phyloP scores from a whole-genome alignment of 2,797 vertebrate genomes.

The Nyctalus aviator region DNA sequence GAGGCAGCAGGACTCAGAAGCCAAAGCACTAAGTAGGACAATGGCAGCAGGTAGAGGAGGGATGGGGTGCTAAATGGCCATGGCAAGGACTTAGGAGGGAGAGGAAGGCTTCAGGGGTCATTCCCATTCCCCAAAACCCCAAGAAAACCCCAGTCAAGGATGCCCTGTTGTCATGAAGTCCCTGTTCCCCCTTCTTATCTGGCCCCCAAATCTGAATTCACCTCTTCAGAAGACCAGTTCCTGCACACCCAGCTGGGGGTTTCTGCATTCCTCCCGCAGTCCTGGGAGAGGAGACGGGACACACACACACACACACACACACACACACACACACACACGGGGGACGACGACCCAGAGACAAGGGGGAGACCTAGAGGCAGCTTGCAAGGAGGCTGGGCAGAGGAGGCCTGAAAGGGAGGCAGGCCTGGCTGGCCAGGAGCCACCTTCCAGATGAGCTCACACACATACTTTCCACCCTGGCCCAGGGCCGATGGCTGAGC shows the following conservation, averaged over 20 bases:
- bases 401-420: conserved; percentile 67
- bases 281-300: background rate
- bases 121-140: background rate
- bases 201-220: background rate
- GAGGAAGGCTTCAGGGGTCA: background rate
- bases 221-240: conserved; percentile 14
- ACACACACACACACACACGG: too few relatives aligned
- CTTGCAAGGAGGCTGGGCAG: conserved; percentile 16
- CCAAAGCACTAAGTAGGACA: background rate
- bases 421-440: conserved; percentile 72
- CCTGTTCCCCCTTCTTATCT: background rate
- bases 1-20: background rate
- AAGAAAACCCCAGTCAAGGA: background rate
- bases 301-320: too few relatives aligned
- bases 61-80: background rate
- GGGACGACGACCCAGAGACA: background rate
- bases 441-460: conserved; percentile 82
- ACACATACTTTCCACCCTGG: conserved; percentile 83
- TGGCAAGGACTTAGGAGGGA: background rate
- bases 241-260: background rate
- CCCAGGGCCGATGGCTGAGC: conserved; percentile 58
- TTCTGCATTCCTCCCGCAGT: background rate
- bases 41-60: background rate
- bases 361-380: conserved; percentile 43
- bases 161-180: background rate